Percentiles rank a stretch among this genome's conserved stretches.
These are phyloP conservation scores for Nebria brevicollis DNA, from an alignment of 2,888 invertebrate species.

Conservation along the genomic window DNA sequence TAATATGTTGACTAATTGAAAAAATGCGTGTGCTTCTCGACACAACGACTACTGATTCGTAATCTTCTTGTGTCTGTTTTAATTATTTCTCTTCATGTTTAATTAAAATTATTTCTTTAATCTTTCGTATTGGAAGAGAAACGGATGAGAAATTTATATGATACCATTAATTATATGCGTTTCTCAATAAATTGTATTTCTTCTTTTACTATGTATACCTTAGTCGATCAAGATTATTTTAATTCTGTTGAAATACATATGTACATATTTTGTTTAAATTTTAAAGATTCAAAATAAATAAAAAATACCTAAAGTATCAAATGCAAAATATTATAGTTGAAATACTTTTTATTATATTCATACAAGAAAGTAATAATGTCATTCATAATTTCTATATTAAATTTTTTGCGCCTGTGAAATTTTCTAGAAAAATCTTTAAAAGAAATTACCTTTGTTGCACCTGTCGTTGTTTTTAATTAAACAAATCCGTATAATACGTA, in stretches of 20 bases:
- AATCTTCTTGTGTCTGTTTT: neutral
- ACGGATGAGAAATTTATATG: neutral
- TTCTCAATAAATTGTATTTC: neutral
- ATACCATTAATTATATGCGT: neutral
- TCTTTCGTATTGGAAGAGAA: neutral
- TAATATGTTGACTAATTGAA: neutral
- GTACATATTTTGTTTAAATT: neutral
- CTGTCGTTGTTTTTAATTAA: constrained; percentile 16
- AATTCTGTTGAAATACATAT: neutral
- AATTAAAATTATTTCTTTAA: neutral
- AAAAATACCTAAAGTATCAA: too few species aligned
- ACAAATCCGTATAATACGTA: neutral
- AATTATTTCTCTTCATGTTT: constrained; percentile 1
- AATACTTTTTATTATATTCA: too few species aligned
- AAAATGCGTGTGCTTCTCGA: neutral
- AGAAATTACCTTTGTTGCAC: neutral
- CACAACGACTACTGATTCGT: neutral
- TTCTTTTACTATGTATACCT: neutral
- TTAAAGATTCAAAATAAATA: too few species aligned
- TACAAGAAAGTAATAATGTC: too few species aligned
- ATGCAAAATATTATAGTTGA: too few species aligned
- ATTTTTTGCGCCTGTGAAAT: neutral
- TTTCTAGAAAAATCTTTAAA: neutral
- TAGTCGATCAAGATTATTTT: neutral
- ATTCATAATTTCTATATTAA: neutral